Percentiles rank a stretch among this genome's conserved stretches.
These are phyloP conservation scores for Nothobranchius kuhntae DNA, from an alignment of 2,113 vertebrate species.

Conservation along the genomic window DNA sequence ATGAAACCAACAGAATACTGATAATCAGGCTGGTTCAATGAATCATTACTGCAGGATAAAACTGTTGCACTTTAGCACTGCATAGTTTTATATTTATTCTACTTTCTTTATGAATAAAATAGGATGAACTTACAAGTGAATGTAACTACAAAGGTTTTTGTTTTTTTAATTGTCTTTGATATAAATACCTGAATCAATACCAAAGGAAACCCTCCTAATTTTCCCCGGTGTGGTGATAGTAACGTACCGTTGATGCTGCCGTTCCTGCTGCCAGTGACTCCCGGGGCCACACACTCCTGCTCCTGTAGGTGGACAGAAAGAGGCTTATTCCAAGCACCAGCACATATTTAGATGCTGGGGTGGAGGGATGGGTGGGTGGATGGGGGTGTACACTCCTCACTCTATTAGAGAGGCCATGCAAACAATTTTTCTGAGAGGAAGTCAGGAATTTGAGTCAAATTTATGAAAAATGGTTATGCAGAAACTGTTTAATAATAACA, in stretches of 20 bases:
- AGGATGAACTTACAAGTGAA: background rate
- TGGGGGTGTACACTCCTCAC: constrained; percentile 30
- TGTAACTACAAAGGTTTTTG: background rate
- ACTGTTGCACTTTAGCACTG: too few relatives aligned
- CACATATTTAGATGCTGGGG: constrained; percentile 70
- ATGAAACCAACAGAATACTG: too few relatives aligned
- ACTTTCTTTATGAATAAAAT: background rate
- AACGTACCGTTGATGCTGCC: constrained; percentile 68
- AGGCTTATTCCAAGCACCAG: constrained; percentile 75
- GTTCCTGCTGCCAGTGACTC: constrained; percentile 57
- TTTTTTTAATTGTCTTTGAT: background rate
- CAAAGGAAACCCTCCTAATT: constrained; percentile 26
- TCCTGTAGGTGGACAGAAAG: constrained; percentile 77
- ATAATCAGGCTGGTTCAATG: too few relatives aligned
- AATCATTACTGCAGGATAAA: too few relatives aligned
- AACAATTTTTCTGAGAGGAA: constrained; percentile 12
- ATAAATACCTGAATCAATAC: constrained; percentile 31
- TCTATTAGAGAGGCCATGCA: constrained; percentile 65
- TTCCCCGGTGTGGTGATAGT: constrained; percentile 34
- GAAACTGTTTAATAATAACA: background rate
- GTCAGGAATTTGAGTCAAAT: background rate
- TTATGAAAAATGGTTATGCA: background rate
- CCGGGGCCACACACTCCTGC: constrained; percentile 69
- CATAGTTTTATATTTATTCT: too few relatives aligned
- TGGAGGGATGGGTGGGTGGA: constrained; percentile 16